Conservation (phyloP, 2,113 vertebrate genomes). For the Phrynosoma blainvillii region DNA sequence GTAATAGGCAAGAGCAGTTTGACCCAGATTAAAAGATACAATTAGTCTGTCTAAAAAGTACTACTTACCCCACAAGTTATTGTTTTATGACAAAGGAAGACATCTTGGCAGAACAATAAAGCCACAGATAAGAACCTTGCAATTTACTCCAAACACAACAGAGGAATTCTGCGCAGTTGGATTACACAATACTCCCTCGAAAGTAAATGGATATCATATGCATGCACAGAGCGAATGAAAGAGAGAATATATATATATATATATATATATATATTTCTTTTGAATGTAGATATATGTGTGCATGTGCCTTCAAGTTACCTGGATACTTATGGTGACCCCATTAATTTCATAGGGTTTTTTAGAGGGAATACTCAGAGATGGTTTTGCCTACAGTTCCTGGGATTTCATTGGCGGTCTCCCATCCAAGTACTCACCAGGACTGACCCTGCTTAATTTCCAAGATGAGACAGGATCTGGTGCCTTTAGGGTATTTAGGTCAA, state of each 20-base stretch:
- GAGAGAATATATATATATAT: neutral
- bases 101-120: constrained; percentile 79
- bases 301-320: too few relatives aligned
- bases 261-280: too few relatives aligned
- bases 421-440: too few relatives aligned
- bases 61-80: constrained; percentile 81
- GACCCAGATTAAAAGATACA: constrained; percentile 88
- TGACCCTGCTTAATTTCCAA: too few relatives aligned
- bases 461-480: too few relatives aligned
- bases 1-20: constrained; percentile 83
- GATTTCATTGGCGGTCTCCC: too few relatives aligned
- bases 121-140: constrained; percentile 72
- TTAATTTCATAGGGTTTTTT: too few relatives aligned
- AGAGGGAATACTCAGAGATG: too few relatives aligned
- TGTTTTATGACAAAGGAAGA: constrained; percentile 82
- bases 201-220: constrained; percentile 19
- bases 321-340: too few relatives aligned
- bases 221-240: neutral
- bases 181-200: constrained; percentile 46
- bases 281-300: too few relatives aligned
- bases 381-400: too few relatives aligned
- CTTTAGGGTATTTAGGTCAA: too few relatives aligned
- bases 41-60: constrained; percentile 84
- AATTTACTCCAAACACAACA: constrained; percentile 71
- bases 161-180: constrained; percentile 38